Base-by-base conservation (phyloP, 23 tunicate species). In the Phallusia fumigata region DNA sequence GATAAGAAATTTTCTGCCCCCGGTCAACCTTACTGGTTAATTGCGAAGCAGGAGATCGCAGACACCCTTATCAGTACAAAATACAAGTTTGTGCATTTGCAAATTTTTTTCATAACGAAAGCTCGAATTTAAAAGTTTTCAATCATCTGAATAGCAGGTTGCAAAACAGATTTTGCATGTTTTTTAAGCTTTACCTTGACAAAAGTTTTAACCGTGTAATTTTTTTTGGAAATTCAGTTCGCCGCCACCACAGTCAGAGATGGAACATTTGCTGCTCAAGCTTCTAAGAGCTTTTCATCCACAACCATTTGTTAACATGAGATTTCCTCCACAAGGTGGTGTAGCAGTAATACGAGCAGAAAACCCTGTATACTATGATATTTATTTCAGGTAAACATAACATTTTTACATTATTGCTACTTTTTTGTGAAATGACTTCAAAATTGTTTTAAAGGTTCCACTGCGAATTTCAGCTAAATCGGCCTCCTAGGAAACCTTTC, bases 261-360 rank as follows among this genome's bases (percentile, higher is more conserved):
- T 79, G 18, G 89, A 84, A 32, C 64, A 89, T 19, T 74, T 89
- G 36, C 30, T 89, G 21, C 69, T 32, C 15, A 80, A 80, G 0
- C 51, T 89, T 24, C 72, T 89, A 24, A 21, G 36, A 32, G 80
- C 80, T 75, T 76, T 89, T 53, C 95, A 89, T 65, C 89, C 95
- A 22, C 85, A 81, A 15, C 88, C 88, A 6, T 89, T 89, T 52
- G 58, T 85, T 0, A 75, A 30, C 65, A 84, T 64, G 86, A 52
- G 95, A 75, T 89, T 89, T 75, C 64, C 88, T 5, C 95, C 95
- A 75, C 79, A 76, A 36, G 95, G 95, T 30, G 88, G 76, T 2
- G 79, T 76, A 52, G 95, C 88, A 35, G 95, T 85, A 10, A 32
- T 89, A 19, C 47, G 79, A 76, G 85, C 89, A 52, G 33, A 26